A percentile compares a stretch with the other conserved stretches of the same genome.
These are phyloP conservation scores for Oenanthe oenanthe DNA, from an alignment of 2,113 vertebrate genomes.

Conservation along the genomic window DNA sequence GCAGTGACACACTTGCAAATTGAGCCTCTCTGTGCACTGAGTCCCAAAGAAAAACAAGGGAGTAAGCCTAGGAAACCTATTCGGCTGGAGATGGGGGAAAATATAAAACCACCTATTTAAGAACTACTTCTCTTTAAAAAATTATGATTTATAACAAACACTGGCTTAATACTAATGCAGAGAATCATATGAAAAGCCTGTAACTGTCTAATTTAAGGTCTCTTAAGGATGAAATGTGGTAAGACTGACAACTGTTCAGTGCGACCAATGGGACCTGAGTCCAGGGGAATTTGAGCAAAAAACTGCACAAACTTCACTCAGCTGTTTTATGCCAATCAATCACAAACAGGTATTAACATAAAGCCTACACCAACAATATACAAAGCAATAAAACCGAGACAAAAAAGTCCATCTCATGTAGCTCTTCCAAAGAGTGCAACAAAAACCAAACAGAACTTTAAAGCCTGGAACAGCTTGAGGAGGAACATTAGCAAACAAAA, in stretches of 20 bases:
- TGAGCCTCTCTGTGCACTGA: not conserved
- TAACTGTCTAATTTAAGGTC: not conserved
- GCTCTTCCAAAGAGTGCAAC: not conserved
- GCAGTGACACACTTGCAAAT: not conserved
- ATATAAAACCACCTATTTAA: not conserved
- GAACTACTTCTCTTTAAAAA: not conserved
- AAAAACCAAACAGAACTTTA: not conserved
- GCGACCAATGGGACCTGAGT: fast-evolving
- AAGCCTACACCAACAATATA: not conserved
- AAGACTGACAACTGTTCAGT: not conserved
- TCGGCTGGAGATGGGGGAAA: not conserved
- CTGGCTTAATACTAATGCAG: not conserved
- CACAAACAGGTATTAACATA: not conserved
- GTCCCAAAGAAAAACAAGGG: not conserved
- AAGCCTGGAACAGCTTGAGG: not conserved
- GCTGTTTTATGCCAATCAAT: not conserved
- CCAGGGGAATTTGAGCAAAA: fast-evolving
- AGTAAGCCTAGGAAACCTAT: not conserved
- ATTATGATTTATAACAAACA: not conserved
- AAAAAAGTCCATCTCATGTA: not conserved
- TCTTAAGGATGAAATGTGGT: not conserved
- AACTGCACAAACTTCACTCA: not conserved
- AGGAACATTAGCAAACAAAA: not conserved
- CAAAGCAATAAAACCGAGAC: not conserved
- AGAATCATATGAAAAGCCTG: not conserved